These are phyloP conservation scores for Pedetes capensis DNA, from an alignment of 2,113 vertebrate genomes.

Conservation along the genomic window DNA sequence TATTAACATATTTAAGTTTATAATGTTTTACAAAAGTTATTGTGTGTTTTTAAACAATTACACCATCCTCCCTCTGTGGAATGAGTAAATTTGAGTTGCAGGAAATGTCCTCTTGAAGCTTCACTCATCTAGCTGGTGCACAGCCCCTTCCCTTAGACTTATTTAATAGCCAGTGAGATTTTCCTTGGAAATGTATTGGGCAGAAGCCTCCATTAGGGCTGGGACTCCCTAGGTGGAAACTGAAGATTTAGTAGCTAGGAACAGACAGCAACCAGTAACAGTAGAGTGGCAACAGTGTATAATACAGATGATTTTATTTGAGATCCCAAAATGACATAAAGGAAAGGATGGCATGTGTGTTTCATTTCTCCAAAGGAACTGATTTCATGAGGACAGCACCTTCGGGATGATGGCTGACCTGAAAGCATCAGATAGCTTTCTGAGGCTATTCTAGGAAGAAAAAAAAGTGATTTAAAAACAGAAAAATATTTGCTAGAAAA, in stretches of 20 bases:
- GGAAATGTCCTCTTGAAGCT: conserved; percentile 5
- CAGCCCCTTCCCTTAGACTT: not conserved
- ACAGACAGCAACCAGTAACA: not conserved
- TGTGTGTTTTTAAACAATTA: conserved; percentile 47
- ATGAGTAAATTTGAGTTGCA: not conserved
- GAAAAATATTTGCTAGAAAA: conserved; percentile 4
- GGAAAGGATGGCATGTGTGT: not conserved
- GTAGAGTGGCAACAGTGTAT: not conserved
- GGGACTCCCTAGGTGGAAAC: not conserved
- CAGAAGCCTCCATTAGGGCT: conserved; percentile 33
- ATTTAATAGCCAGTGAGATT: conserved; percentile 14
- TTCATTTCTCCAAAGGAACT: not conserved
- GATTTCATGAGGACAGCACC: not conserved
- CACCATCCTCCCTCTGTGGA: conserved; percentile 28
- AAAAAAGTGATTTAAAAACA: conserved; percentile 34
- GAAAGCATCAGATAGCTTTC: not conserved
- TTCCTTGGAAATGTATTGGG: conserved; percentile 4
- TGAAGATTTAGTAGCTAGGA: not conserved
- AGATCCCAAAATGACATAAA: not conserved
- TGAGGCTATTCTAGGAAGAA: not conserved
- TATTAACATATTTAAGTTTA: conserved; percentile 81
- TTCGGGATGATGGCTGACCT: not conserved
- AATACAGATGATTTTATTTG: conserved; percentile 19
- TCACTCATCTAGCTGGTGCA: not conserved
- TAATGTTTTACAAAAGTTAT: conserved; percentile 57